These are phyloP conservation scores for Fragum sueziense DNA, from an alignment of 2,888 invertebrate species.

Conservation along the genomic window DNA sequence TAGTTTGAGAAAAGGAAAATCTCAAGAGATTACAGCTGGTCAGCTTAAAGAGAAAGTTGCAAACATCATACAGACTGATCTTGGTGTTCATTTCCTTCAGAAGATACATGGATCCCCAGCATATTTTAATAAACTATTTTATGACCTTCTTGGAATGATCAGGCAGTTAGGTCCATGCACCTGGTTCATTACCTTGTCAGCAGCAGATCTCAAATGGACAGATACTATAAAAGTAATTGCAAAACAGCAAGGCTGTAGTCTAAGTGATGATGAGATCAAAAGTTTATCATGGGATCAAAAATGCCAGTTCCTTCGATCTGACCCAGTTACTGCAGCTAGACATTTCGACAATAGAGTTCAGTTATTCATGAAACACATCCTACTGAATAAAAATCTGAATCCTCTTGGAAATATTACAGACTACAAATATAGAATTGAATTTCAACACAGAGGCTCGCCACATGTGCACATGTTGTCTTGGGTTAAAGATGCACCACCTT, in stretches of 20 bases:
- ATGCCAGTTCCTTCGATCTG: slow-evolving; percentile 44
- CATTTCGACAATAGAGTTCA: slow-evolving; percentile 64
- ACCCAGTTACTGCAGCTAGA: slow-evolving; percentile 66
- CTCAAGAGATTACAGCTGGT: slow-evolving; percentile 42
- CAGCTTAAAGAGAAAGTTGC: slow-evolving; percentile 30
- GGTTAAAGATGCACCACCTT: slow-evolving; percentile 57
- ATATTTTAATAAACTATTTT: slow-evolving; percentile 58
- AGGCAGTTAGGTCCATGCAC: slow-evolving; percentile 67
- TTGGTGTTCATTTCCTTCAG: slow-evolving; percentile 55
- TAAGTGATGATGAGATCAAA: slow-evolving; percentile 36
- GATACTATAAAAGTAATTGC: slow-evolving; percentile 62
- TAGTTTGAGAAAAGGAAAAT: slow-evolving; percentile 37
- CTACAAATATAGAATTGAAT: slow-evolving; percentile 63
- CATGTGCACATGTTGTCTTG: slow-evolving; percentile 63
- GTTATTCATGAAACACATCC: slow-evolving; percentile 48
- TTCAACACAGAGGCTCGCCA: slow-evolving; percentile 60
- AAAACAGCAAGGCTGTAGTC: slow-evolving; percentile 41
- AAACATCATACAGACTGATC: slow-evolving; percentile 37
- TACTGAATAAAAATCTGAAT: slow-evolving; percentile 41
- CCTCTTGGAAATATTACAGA: slow-evolving; percentile 59
- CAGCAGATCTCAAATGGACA: slow-evolving; percentile 67
- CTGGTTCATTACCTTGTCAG: slow-evolving; percentile 66
- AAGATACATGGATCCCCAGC: slow-evolving; percentile 60
- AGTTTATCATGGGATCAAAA: slow-evolving; percentile 52
- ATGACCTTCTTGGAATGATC: slow-evolving; percentile 66